Conservation (phyloP, 2,888 invertebrate species). For the Plutella xylostella region DNA sequence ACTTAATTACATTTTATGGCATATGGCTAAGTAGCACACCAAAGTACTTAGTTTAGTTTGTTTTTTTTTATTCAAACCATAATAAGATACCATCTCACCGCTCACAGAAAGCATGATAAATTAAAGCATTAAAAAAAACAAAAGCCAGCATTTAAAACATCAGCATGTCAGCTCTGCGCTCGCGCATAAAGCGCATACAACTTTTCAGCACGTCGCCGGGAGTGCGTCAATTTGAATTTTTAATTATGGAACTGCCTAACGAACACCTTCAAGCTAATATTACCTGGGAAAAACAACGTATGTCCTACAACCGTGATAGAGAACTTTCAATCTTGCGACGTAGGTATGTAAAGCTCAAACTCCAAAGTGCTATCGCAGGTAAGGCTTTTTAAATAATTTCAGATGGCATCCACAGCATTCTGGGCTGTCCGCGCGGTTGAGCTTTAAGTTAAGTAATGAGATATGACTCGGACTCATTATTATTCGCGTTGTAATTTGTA, state of each 20-base stretch:
- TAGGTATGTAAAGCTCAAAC: constrained; percentile 15
- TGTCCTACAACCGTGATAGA: constrained; percentile 1
- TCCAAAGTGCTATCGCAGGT: constrained; percentile 14
- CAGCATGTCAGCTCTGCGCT: too few species aligned
- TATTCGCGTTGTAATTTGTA: constrained; percentile 52
- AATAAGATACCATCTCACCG: too few species aligned
- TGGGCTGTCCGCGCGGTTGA: constrained; percentile 48
- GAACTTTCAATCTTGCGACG: constrained; percentile 22
- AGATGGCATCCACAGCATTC: constrained; percentile 39
- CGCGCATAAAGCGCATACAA: constrained; percentile 24
- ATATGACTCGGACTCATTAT: constrained; percentile 61
- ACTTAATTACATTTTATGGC: too few species aligned
- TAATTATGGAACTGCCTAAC: constrained; percentile 58
- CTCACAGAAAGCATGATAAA: neutral
- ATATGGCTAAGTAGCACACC: too few species aligned
- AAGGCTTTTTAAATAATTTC: constrained; percentile 27
- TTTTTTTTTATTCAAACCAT: too few species aligned
- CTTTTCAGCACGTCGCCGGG: constrained; percentile 43
- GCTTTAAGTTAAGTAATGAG: constrained; percentile 60
- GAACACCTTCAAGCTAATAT: constrained; percentile 36
- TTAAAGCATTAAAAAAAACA: neutral
- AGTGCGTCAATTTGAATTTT: constrained; percentile 48
- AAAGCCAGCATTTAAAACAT: constrained; percentile 30
- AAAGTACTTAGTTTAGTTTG: too few species aligned
- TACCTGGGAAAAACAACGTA: constrained; percentile 16